Evolutionary conservation across 2,113 vertebrate species (phyloP).

Genomic region (Microtus montanus): DNA sequence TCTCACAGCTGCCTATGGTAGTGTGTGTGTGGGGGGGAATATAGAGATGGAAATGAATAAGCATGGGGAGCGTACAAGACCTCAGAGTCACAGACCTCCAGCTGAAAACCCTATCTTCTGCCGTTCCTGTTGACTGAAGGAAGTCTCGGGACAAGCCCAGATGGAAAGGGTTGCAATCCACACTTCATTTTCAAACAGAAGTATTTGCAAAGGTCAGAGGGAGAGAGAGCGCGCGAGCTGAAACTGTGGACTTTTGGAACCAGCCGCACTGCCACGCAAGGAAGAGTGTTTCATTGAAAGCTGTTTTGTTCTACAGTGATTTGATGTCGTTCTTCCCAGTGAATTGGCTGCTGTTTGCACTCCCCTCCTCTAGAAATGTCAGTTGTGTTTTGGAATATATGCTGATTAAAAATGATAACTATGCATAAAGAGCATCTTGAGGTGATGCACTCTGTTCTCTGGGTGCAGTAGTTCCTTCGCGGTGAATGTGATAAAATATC

Average conservation of each 20-base stretch:
- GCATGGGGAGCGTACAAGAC: no score
- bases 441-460: no score
- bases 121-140: not conserved
- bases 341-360: no score
- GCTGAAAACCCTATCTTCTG: not conserved
- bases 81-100: not conserved
- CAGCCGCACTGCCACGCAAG: not conserved
- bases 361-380: not conserved
- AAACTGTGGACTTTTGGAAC: not conserved
- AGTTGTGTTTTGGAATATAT: no score
- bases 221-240: not conserved
- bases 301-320: not conserved
- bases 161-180: constrained; percentile 22
- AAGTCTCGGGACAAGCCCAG: not conserved
- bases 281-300: not conserved
- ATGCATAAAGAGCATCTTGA: not conserved
- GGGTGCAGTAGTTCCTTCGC: not conserved
- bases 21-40: no score
- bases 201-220: not conserved
- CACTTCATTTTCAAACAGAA: not conserved
- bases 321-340: not conserved
- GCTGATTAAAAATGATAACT: no score
- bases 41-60: no score
- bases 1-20: not conserved
- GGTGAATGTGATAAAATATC: not conserved